Base-by-base conservation (phyloP, 1,140 invertebrate genomes). In the Cyclargus thomasi region DNA sequence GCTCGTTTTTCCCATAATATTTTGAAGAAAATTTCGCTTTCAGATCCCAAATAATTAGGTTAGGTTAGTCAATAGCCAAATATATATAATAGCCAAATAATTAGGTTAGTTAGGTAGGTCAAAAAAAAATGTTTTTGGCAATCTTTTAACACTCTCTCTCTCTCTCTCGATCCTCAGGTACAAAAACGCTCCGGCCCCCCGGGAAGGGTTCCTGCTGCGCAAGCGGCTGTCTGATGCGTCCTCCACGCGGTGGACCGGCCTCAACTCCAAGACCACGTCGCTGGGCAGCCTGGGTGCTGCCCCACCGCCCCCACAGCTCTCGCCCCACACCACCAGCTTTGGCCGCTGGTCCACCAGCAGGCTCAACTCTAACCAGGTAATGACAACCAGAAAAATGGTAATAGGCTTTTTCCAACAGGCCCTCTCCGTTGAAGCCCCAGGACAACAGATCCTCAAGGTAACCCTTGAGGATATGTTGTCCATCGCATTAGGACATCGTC, bases 341-440 rank as follows among this genome's bases (percentile, higher is more conserved):
- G 94, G 95, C 5, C 92, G 96, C 76, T 97, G 96, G 96, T 96
- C 95, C 67, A 97, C 96, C 62, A 96, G 95, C 76, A 91, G 96
- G 78, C 90, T 97, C 67, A 96, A 96, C 86, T 96, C 95, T 64
- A 94, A 88, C 71, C 90, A 90, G 77, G 90, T 64, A 47, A 53
- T 11, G 11, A 16, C 14, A 55, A 55, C 53, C 2, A n/a, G n/a
- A n/a, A n/a, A n/a, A n/a, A n/a, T n/a, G n/a, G n/a, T n/a, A n/a
- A n/a, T n/a, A n/a, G n/a, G n/a, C n/a, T n/a, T n/a, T n/a, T n/a
- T n/a, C n/a, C n/a, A n/a, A n/a, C n/a, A n/a, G n/a, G n/a, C n/a
- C n/a, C n/a, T n/a, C n/a, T n/a, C n/a, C n/a, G n/a, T n/a, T n/a
- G n/a, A n/a, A n/a, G n/a, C n/a, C n/a, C n/a, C n/a, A n/a, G n/a